Evolutionary conservation across 2,113 vertebrate genomes (phyloP), one percentile per base, ranked within the genome.

Genomic region (Semnopithecus entellus): DNA sequence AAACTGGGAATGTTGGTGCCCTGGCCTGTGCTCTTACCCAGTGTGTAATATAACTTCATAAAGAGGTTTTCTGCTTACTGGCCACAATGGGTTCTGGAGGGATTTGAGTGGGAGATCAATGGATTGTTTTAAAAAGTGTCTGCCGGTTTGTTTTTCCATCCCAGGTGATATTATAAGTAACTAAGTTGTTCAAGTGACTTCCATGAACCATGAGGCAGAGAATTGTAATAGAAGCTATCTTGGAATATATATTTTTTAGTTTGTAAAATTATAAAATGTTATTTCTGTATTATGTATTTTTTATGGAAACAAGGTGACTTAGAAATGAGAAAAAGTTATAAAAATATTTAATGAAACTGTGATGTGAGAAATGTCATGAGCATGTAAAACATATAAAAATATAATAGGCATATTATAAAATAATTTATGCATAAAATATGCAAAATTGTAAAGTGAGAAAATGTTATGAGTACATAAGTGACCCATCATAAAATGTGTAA

Each of bases 151-250:
- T 79, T 93, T 85, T 50, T 95, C 52, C 66, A 85, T 87, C 70
- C 72, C 3, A 22, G 52, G 45, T 96, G 72, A 76, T 90, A 76
- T 52, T 85, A 61, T 52, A 96, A 98, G 52, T 76, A 83, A 81
- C 45, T 88, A 61, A 8, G 16, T 59, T 84, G 13, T 80, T 79
- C 75, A 89, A 94, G 87, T 48, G 72, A 30, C 55, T 35, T 91
- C 66, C 4, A 38, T 61, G 83, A 93, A 61, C 94, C n/a, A 45
- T 18, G 76, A 97, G 92, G 87, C 50, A 97, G 85, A 97, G 97
- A 5, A 91, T 90, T 98, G 38, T 66, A 96, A 95, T 94, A 95
- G 76, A 94, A 86, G 68, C 75, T 86, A 68, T 75, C 55, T 59
- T 50, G 13, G 8, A 4, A 70, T 68, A 35, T 43, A 68, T 30